Percentiles rank a stretch among this genome's conserved stretches.
These are phyloP conservation scores for Lophotriccus pileatus DNA, from an alignment of 2,797 vertebrate species.

Conservation along the genomic window DNA sequence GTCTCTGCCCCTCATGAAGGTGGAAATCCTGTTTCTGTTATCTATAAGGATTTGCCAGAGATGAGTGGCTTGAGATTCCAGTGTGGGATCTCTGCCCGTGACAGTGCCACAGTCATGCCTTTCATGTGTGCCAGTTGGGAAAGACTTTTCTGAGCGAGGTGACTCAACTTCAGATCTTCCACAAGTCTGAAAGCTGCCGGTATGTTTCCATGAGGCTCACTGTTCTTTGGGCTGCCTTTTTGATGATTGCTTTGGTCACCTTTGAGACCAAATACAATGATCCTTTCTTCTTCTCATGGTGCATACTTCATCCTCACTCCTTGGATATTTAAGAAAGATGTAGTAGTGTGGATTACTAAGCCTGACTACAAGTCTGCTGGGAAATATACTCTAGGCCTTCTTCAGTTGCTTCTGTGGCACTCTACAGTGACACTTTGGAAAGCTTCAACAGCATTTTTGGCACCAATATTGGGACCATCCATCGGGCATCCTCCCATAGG, in stretches of 20 bases:
- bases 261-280: background rate
- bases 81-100: fast-evolving
- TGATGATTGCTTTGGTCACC: background rate
- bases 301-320: background rate
- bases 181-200: background rate
- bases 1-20: background rate
- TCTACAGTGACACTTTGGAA: background rate
- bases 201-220: background rate
- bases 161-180: background rate
- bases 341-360: background rate
- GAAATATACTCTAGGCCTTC: background rate
- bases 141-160: background rate
- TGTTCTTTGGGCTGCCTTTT: background rate
- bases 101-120: fast-evolving
- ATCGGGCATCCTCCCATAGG: background rate
- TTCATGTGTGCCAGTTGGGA: background rate
- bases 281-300: background rate
- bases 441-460: background rate
- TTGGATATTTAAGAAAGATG: background rate
- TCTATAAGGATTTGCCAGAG: background rate
- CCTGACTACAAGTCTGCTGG: background rate
- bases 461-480: background rate
- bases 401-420: background rate
- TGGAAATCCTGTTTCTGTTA: background rate
- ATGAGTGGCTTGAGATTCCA: background rate